Conservation (phyloP, 2,797 vertebrate genomes). For the Taeniopygia guttata region DNA sequence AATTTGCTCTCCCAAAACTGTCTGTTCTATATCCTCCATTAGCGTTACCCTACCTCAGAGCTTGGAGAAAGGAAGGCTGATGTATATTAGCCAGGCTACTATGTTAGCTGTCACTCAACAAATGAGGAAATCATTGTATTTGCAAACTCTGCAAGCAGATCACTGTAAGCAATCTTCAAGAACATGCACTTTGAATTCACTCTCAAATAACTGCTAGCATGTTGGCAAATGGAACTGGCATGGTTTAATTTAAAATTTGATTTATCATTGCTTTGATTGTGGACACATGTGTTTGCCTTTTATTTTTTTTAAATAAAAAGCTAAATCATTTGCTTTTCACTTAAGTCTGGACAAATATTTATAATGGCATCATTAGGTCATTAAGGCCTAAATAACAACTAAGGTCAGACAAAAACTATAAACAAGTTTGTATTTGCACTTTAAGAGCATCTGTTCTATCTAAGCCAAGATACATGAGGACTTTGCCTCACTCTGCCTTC, state of each 20-base stretch:
- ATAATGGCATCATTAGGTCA: neutral
- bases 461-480: neutral
- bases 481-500: neutral
- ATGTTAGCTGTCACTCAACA: slow-evolving; percentile 10
- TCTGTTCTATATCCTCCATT: neutral
- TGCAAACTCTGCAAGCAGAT: slow-evolving; percentile 24
- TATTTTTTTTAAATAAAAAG: neutral
- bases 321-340: neutral
- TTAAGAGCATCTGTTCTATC: neutral
- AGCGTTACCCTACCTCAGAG: neutral
- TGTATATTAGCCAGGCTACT: neutral
- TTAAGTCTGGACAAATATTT: neutral
- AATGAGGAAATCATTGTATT: slow-evolving; percentile 6
- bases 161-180: neutral
- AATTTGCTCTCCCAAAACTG: neutral
- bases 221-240: neutral
- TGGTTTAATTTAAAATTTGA: neutral
- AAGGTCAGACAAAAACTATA: neutral
- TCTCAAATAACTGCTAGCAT: neutral
- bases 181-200: neutral
- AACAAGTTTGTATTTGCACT: neutral
- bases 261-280: neutral
- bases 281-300: neutral
- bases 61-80: neutral
- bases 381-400: neutral